phyloP scores from a whole-genome alignment of 2,888 invertebrate species.

The Rhamphomyia laevipes region DNA sequence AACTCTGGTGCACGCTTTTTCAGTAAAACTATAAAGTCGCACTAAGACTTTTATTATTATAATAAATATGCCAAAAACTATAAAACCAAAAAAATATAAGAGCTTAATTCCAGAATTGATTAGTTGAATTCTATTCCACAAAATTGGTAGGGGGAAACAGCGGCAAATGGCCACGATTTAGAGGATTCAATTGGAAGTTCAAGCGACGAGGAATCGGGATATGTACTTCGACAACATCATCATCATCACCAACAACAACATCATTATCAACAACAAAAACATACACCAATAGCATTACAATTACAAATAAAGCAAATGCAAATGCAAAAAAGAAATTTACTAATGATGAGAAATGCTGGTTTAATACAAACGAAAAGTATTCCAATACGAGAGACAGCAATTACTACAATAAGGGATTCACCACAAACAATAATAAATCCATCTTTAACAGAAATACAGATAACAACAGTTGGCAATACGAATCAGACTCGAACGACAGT shows the following conservation, averaged over 20 bases:
- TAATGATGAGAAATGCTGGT: conserved; percentile 1
- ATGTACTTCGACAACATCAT: neutral
- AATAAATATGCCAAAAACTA: conserved; percentile 1
- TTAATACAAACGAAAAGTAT: neutral
- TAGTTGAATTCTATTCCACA: conserved; percentile 41
- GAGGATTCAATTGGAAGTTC: conserved; percentile 38
- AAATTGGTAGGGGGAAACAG: conserved; percentile 41
- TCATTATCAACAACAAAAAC: conserved; percentile 12
- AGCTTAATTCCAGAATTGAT: conserved; percentile 27
- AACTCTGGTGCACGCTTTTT: neutral
- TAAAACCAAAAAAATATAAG: conserved; percentile 13
- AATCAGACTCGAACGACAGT: conserved; percentile 10
- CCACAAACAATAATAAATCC: neutral
- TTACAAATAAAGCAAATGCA: neutral
- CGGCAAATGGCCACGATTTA: conserved; percentile 40
- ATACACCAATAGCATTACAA: neutral
- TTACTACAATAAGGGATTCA: conserved; percentile 1
- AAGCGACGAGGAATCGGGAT: conserved; percentile 27
- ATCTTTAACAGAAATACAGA: conserved; percentile 2
- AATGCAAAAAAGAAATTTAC: neutral
- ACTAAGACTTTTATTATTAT: neutral
- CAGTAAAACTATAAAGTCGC: neutral
- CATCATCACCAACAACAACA: conserved; percentile 11
- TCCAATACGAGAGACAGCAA: neutral
- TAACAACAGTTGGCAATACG: conserved; percentile 2